Conservation (phyloP, 2,113 vertebrate genomes). For the Myotis davidii region DNA sequence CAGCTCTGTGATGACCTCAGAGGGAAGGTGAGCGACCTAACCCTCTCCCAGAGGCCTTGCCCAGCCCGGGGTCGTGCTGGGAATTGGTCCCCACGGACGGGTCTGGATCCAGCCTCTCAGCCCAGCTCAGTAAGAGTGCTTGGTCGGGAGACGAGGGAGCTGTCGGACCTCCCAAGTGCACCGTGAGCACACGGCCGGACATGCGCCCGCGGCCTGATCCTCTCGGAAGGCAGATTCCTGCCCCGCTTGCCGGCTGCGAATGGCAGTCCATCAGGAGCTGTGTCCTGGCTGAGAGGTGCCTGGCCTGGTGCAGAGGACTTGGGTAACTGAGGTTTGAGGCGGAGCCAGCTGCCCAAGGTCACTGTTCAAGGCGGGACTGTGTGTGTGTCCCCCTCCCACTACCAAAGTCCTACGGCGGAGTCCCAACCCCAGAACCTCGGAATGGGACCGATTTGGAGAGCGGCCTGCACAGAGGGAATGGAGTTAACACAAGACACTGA, state of each 20-base stretch:
- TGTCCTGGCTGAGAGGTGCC: not conserved
- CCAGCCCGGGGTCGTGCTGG: not conserved
- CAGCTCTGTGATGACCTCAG: not conserved
- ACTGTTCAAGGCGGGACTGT: not conserved
- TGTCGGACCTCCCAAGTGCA: not conserved
- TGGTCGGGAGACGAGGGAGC: not conserved
- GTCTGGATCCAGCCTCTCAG: not conserved
- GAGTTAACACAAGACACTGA: not conserved
- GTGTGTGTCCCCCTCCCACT: not conserved
- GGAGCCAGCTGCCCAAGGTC: not conserved
- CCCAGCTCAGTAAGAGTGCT: not conserved
- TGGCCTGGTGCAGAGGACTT: not conserved
- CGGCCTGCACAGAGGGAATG: not conserved
- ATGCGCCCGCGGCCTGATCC: accelerated
- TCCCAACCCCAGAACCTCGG: not conserved
- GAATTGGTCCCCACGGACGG: not conserved
- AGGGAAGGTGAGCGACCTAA: not conserved
- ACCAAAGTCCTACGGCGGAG: not conserved
- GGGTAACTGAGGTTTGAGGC: not conserved
- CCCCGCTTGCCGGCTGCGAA: no score
- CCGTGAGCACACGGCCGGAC: not conserved
- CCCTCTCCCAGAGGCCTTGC: not conserved
- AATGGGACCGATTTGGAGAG: not conserved
- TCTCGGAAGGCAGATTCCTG: not conserved
- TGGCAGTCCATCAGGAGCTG: not conserved